A percentile compares a stretch with the other conserved stretches of the same genome.
Evolutionary conservation across 1,140 invertebrate species (phyloP).

Genomic region (Hypothenemus hampei): DNA sequence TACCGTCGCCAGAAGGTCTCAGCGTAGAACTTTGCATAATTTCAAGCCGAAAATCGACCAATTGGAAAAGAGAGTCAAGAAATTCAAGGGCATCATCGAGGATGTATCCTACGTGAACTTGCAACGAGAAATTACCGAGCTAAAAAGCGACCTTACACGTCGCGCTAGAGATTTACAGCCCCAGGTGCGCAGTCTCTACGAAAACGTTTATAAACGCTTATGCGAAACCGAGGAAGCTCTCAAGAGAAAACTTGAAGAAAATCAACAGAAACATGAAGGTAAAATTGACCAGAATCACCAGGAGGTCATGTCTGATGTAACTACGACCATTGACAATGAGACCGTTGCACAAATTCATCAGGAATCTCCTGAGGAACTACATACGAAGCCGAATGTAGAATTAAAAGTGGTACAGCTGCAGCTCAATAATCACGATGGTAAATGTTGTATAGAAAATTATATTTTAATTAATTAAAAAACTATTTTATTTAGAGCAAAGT

Average conservation of each 20-base stretch:
- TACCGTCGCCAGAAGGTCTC: conserved; percentile 28
- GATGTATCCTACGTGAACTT: conserved; percentile 27
- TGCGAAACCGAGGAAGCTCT: conserved; percentile 27
- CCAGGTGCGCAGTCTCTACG: conserved; percentile 27
- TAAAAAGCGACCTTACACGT: conserved; percentile 23
- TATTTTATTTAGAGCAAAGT: neutral
- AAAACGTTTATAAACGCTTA: conserved; percentile 27
- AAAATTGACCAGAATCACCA: conserved; percentile 19
- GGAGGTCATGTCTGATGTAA: conserved; percentile 5
- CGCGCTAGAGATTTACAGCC: conserved; percentile 28
- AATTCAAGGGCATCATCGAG: conserved; percentile 31
- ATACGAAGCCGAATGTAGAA: too few species aligned
- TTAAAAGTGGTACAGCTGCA: conserved; percentile 28
- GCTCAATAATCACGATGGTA: conserved; percentile 18
- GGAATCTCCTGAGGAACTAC: neutral
- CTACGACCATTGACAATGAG: neutral
- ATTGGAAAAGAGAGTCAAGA: conserved; percentile 31
- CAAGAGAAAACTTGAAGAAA: conserved; percentile 28
- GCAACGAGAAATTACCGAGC: conserved; percentile 22
- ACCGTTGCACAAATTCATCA: conserved; percentile 12
- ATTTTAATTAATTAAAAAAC: neutral
- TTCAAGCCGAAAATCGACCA: conserved; percentile 27
- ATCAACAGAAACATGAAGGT: conserved; percentile 21
- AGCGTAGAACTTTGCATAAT: conserved; percentile 29
- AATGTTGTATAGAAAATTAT: neutral